Evolutionary conservation across 2,113 vertebrate genomes (phyloP), one percentile per base, ranked within the genome.

Genomic region (Semicossyphus pulcher): DNA sequence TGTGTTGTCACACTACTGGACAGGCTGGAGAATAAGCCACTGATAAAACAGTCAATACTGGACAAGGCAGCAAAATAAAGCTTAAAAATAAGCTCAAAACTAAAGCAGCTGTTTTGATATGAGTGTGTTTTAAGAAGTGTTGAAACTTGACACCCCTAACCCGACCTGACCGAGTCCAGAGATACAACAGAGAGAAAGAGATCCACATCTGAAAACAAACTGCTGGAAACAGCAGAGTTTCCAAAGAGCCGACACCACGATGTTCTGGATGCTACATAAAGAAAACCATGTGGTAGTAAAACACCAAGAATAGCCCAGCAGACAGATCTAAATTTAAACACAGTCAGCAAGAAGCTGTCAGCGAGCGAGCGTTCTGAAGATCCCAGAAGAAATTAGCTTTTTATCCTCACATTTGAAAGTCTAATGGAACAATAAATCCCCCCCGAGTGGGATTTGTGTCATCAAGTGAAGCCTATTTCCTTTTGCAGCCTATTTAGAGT

Each of bases 281-380:
- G 39, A 59, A 42, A 49, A 76, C 59, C 51, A 59, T 68, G 76
- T 56, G 20, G 37, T 2, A 47, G 31, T 34, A 18, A 45, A 71
- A 68, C 25, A 56, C 21, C 37, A 21, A 76, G n/a, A 87, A 80
- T 53, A 81, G 67, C 52, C 15, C 3, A 20, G 64, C 1, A 10
- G 28, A 76, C 53, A 0, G 37, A 63, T 82, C 84, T 83, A 85
- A 86, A 86, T 80, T 87, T 77, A 86, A 75, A 62, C 78, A 16
- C 16, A 10, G 69, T 65, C 42, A 52, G 39, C 23, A 29, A 0
- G 65, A 42, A 69, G 49, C 76, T 63, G 75, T 76, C 87, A 78
- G 37, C 71, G 56, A 57, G 26, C 49, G 29, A 54, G 68, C 14
- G 9, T 45, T n/a, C n/a, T 56, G 58, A 34, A 65, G 29, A 53